Evolutionary conservation across 1,140 invertebrate genomes (phyloP).

Genomic region (Leptestheria dahalacensis): DNA sequence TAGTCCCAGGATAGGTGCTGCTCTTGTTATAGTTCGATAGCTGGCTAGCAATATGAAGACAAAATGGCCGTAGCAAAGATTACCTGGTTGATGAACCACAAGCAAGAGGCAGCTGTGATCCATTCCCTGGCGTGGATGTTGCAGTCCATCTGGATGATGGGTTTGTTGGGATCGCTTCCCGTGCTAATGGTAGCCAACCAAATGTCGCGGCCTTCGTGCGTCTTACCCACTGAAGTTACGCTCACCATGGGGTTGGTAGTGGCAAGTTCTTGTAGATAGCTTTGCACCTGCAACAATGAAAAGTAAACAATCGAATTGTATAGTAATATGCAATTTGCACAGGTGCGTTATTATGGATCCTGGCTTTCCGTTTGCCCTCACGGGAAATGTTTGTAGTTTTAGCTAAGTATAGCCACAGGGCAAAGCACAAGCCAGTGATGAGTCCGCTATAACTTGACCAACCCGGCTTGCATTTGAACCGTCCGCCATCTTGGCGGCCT

Average conservation of each 20-base stretch:
- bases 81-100: conserved; percentile 64
- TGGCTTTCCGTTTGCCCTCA: too few species aligned
- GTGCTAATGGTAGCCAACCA: conserved; percentile 9
- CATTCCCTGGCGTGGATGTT: conserved; percentile 85
- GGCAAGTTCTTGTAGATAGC: not conserved
- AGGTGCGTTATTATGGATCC: too few species aligned
- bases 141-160: conserved; percentile 25
- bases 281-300: conserved; percentile 9
- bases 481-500: too few species aligned
- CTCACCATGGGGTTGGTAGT: not conserved
- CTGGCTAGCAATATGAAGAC: too few species aligned
- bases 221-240: conserved; percentile 4
- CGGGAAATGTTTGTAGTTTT: too few species aligned
- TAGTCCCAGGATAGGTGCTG: not conserved
- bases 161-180: conserved; percentile 13
- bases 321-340: not conserved
- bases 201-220: conserved; percentile 7
- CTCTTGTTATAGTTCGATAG: not conserved
- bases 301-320: too few species aligned
- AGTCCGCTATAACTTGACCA: too few species aligned
- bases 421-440: too few species aligned
- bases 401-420: too few species aligned
- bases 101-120: conserved; percentile 71
- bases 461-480: too few species aligned
- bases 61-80: conserved; percentile 24